Conservation (phyloP, 2,888 invertebrate genomes). For the Barypeithes pellucidus region DNA sequence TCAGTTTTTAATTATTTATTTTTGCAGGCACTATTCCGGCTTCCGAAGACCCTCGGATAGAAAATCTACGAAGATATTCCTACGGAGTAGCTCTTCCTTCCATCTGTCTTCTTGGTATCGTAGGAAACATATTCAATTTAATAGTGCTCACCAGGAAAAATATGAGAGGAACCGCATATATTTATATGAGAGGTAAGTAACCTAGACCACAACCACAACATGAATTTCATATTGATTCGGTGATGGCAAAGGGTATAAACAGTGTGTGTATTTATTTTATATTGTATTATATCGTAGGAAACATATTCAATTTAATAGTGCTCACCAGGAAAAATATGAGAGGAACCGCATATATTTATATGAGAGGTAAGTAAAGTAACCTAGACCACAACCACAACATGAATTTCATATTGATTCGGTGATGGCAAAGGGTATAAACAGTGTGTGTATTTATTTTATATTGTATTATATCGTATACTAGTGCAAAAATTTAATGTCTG, state of each 20-base stretch:
- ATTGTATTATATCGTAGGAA: conserved; percentile 87
- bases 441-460: no score
- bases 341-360: conserved; percentile 86
- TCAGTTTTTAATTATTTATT: no score
- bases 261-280: no score
- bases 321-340: conserved; percentile 84
- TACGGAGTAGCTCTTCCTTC: conserved; percentile 80
- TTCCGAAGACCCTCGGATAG: conserved; percentile 76
- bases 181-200: conserved; percentile 83
- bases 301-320: conserved; percentile 84
- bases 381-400: no score
- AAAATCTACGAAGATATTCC: conserved; percentile 75
- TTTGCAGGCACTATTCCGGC: conserved; percentile 57
- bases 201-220: no score
- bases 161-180: conserved; percentile 86
- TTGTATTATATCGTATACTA: no score
- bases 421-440: no score
- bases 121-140: conserved; percentile 85
- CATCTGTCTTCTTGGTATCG: conserved; percentile 81
- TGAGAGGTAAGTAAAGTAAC: conserved; percentile 80
- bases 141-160: conserved; percentile 84
- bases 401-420: no score
- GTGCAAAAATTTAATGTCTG: no score
- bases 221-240: no score
- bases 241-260: no score